Evolutionary conservation across 2,888 invertebrate species (phyloP).

Genomic region (Scaptomyza caliginosa): DNA sequence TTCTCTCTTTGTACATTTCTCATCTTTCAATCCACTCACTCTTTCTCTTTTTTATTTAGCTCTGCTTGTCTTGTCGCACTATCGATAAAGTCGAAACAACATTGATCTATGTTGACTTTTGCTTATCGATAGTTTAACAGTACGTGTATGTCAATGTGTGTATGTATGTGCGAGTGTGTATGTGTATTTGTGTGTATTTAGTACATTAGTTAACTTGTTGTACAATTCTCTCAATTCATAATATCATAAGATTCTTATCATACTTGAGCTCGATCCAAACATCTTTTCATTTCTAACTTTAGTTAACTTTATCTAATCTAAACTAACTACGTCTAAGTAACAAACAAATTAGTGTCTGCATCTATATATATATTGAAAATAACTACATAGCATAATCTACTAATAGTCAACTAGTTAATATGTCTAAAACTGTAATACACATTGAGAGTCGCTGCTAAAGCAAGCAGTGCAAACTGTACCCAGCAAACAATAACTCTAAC

Average conservation of each 20-base stretch:
- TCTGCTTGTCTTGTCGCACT: conserved; percentile 28
- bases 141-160: conserved; percentile 17
- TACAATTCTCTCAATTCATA: conserved; percentile 6
- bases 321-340: conserved; percentile 14
- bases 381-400: conserved; percentile 22
- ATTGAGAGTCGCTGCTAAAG: conserved; percentile 18
- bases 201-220: conserved; percentile 7
- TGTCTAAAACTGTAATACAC: conserved; percentile 24
- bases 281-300: conserved; percentile 7
- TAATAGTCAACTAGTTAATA: conserved; percentile 26
- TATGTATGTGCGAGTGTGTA: conserved; percentile 17
- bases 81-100: background rate
- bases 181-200: conserved; percentile 19
- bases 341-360: conserved; percentile 26
- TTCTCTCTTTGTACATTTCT: conserved; percentile 5
- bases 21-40: conserved; percentile 2
- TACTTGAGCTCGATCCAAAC: conserved; percentile 3
- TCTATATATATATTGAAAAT: conserved; percentile 13
- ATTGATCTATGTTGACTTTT: background rate
- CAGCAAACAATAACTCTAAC: conserved; percentile 20
- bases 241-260: conserved; percentile 4
- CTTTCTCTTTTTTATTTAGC: conserved; percentile 13
- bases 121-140: background rate
- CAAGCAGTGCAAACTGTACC: conserved; percentile 33
- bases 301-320: conserved; percentile 18